Base-by-base conservation (phyloP, 1,140 invertebrate species). In the Aphelenchoides besseyi region DNA sequence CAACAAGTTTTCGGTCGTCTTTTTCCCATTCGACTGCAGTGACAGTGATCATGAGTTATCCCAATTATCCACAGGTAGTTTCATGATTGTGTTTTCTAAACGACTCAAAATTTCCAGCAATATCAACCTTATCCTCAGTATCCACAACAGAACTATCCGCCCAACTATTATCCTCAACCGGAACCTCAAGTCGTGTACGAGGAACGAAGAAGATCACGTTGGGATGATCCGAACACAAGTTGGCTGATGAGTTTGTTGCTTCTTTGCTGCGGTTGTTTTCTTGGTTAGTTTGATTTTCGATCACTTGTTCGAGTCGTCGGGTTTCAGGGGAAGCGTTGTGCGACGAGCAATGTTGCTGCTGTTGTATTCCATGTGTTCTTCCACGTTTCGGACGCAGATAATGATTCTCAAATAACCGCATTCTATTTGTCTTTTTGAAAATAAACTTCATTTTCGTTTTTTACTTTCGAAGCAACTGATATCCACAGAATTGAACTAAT, bases 181-280 rank as follows among this genome's bases (percentile, higher is more conserved):
- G 71, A 71, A 30, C 68, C 70, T 0, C 69, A 71, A 73, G 69
- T 71, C 33, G 69, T 71, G 69, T 71, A 71, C 33, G 33, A 71
- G 28, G 69, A 71, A 52, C 69, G 70, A 23, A 36, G 69, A 41
- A 30, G 54, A 8, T 28, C 18, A 1, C 29, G 69, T 18, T 53
- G 23, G 29, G 69, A 71, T 28, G 69, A 71, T 29, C 70, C 69
- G 16, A 72, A 53, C 26, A 70, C 69, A 12, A 28, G 68, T 26
- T 71, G 69, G 69, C 26, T 71, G 2, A 72, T 53, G 3, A 74
- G 71, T 32, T 2, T 71, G 12, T 53, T 71, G 69, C 73, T 41
- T 3, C 28, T 70, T 18, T 71, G 69, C 52, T 71, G 69, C 69
- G 69, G 71, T 62, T 71, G 69, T 36, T 70, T 70, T 26, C 26